A percentile compares a stretch with the other conserved stretches of the same genome.
phyloP scores from a whole-genome alignment of 2,797 vertebrate species.

The Mormyrus proboscirostris region DNA sequence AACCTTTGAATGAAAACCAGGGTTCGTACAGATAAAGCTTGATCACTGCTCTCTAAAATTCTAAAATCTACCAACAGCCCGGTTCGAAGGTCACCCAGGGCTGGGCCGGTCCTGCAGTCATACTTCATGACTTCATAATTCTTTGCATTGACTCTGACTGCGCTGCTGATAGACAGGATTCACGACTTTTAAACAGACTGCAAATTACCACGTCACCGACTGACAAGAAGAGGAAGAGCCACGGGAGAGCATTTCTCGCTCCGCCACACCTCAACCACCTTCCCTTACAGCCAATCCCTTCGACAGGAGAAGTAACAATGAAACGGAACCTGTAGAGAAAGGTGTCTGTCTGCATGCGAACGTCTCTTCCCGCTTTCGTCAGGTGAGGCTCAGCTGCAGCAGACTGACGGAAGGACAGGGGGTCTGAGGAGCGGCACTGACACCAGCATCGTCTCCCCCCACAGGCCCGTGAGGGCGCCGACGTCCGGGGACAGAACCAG shows the following conservation, averaged over 20 bases:
- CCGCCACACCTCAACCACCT: neutral
- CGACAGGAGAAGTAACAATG: neutral
- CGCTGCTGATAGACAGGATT: neutral
- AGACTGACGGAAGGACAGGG: neutral
- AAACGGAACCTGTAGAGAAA: neutral
- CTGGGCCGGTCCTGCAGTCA: neutral
- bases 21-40: neutral
- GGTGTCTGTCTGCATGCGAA: neutral
- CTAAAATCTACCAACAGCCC: neutral
- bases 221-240: neutral
- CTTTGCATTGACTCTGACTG: neutral
- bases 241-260: neutral
- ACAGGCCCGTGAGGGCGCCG: neutral
- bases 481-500: neutral
- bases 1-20: neutral
- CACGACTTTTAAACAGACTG: neutral
- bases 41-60: neutral
- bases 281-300: neutral
- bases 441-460: neutral
- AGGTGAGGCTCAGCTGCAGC: neutral
- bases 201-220: neutral
- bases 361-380: neutral
- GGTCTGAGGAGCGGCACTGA: neutral
- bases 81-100: neutral
- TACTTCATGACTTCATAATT: neutral